A percentile compares a stretch with the other conserved stretches of the same genome.
phyloP scores from a whole-genome alignment of 2,797 vertebrate genomes.

The Enteromius viviparus region DNA sequence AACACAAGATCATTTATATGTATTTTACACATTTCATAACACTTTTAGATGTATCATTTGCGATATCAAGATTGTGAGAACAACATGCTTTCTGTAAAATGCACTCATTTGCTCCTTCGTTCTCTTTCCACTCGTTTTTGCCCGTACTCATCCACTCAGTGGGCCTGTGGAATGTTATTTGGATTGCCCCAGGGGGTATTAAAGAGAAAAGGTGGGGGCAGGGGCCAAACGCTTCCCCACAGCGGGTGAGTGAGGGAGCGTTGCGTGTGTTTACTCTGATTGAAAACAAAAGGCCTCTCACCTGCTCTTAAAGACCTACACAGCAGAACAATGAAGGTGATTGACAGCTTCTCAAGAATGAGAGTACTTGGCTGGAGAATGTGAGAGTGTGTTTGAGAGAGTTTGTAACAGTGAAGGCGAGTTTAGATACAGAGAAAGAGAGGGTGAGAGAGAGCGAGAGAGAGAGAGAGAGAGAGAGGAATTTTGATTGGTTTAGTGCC shows the following conservation, averaged over 20 bases:
- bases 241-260: slow-evolving; percentile 43
- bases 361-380: slow-evolving; percentile 47
- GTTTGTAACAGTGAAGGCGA: background rate
- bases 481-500: slow-evolving; percentile 45
- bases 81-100: slow-evolving; percentile 4
- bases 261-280: slow-evolving; percentile 52
- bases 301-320: slow-evolving; percentile 66
- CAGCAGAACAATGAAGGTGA: slow-evolving; percentile 73
- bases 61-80: background rate
- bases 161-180: slow-evolving; percentile 57
- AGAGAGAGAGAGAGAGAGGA: slow-evolving; percentile 17
- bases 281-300: slow-evolving; percentile 61
- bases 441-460: background rate
- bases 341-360: slow-evolving; percentile 67
- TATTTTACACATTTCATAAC: background rate
- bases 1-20: background rate
- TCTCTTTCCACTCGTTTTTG: slow-evolving; percentile 20
- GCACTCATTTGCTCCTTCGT: background rate
- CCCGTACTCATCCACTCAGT: slow-evolving; percentile 45
- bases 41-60: background rate
- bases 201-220: slow-evolving; percentile 47
- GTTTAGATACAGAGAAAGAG: background rate
- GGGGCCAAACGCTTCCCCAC: slow-evolving; percentile 34
- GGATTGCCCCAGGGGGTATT: slow-evolving; percentile 51
- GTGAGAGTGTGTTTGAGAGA: slow-evolving; percentile 23